Evolutionary conservation across 2,888 invertebrate genomes (phyloP).

Genomic region (Hemicrepidius hirtus): DNA sequence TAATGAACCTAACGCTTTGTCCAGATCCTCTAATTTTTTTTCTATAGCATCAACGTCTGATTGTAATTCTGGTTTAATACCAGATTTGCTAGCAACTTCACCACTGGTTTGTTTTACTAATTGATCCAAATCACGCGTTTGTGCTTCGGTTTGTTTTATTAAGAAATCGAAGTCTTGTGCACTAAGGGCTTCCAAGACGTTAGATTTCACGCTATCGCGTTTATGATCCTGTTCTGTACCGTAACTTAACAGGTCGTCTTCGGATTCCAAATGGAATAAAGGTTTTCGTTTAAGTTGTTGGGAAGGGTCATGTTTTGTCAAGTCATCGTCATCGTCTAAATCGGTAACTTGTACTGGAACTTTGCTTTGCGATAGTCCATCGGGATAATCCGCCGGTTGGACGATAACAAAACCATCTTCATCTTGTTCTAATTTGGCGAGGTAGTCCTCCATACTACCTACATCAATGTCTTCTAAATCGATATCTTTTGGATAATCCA

Average conservation of each 20-base stretch:
- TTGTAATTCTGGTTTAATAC: slow-evolving; percentile 29
- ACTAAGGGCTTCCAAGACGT: slow-evolving; percentile 64
- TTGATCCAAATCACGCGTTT: slow-evolving; percentile 35
- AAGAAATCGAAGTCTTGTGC: slow-evolving; percentile 63
- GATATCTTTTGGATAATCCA: slow-evolving; percentile 26
- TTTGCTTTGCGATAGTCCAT: not conserved
- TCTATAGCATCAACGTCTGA: slow-evolving; percentile 62
- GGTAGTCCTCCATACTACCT: slow-evolving; percentile 28
- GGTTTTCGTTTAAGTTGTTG: slow-evolving; percentile 64
- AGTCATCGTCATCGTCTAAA: slow-evolving; percentile 48
- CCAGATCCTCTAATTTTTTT: slow-evolving; percentile 69
- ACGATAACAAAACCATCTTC: slow-evolving; percentile 14
- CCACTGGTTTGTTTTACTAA: slow-evolving; percentile 26
- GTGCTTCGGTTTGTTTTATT: slow-evolving; percentile 40
- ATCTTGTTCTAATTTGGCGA: slow-evolving; percentile 8
- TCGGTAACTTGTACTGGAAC: slow-evolving; percentile 50
- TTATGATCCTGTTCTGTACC: slow-evolving; percentile 50
- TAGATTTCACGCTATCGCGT: slow-evolving; percentile 64
- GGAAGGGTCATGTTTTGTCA: not conserved
- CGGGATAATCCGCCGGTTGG: not conserved
- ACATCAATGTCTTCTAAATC: slow-evolving; percentile 4
- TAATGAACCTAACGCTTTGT: slow-evolving; percentile 69
- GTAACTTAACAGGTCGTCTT: slow-evolving; percentile 64
- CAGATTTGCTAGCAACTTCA: not conserved
- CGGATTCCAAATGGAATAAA: slow-evolving; percentile 72